Conservation (phyloP, 1,140 invertebrate genomes). For the Eriosoma lanigerum region DNA sequence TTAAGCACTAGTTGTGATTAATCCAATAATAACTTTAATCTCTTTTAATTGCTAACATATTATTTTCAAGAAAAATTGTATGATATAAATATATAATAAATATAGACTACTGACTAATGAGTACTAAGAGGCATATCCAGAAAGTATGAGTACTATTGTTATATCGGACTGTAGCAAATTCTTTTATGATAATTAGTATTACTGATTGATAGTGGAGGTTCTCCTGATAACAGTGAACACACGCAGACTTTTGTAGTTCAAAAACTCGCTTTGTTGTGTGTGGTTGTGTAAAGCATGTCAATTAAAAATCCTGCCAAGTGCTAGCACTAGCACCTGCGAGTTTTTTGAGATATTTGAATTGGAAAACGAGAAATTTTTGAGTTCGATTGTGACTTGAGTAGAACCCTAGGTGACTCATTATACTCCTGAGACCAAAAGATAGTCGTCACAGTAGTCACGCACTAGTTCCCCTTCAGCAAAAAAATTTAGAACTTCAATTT, state of each 20-base stretch:
- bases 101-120: too few species aligned
- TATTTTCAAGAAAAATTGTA: too few species aligned
- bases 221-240: not conserved
- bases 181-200: not conserved
- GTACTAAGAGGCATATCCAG: not conserved
- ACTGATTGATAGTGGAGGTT: not conserved
- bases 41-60: too few species aligned
- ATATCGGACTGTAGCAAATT: not conserved
- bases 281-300: not conserved
- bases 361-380: not conserved
- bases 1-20: too few species aligned
- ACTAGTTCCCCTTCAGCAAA: too few species aligned
- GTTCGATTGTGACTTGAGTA: not conserved
- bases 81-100: too few species aligned
- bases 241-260: not conserved
- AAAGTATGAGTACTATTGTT: not conserved
- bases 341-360: too few species aligned
- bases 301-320: conserved; percentile 7
- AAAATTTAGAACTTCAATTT: not conserved
- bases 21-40: too few species aligned
- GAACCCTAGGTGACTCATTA: not conserved
- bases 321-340: too few species aligned
- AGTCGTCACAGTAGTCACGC: not conserved
- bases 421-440: not conserved
- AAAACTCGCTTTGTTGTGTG: not conserved